Percentiles rank a stretch among this genome's conserved stretches.
These are phyloP conservation scores for Phocoena sinus DNA, from an alignment of 2,113 vertebrate species.

Conservation along the genomic window DNA sequence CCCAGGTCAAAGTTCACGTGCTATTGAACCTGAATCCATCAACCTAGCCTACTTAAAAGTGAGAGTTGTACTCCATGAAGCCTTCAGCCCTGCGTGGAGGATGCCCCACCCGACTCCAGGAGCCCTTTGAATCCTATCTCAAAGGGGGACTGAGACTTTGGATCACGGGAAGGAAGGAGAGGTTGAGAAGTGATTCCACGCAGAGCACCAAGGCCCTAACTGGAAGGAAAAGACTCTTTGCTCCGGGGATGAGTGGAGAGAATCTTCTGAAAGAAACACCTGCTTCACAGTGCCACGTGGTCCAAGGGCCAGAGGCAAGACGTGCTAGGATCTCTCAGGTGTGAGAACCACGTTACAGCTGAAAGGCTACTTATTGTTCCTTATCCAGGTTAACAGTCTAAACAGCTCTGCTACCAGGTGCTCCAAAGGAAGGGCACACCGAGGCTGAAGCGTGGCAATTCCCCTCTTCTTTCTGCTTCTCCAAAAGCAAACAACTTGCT, in stretches of 20 bases:
- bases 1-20: background rate
- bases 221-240: background rate
- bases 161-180: background rate
- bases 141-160: accelerated
- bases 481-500: accelerated
- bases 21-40: background rate
- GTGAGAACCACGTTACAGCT: accelerated
- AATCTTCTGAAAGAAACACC: background rate
- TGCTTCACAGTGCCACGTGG: background rate
- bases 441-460: accelerated
- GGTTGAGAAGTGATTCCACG: background rate
- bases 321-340: background rate
- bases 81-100: accelerated
- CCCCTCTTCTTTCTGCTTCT: background rate
- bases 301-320: background rate
- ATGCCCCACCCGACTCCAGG: background rate
- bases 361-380: background rate
- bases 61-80: background rate
- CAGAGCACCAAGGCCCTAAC: background rate
- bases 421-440: background rate
- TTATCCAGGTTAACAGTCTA: background rate
- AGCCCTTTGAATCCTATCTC: background rate
- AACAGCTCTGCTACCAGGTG: accelerated
- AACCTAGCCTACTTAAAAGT: background rate
- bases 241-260: background rate